A percentile compares a stretch with the other conserved stretches of the same genome.
phyloP scores from a whole-genome alignment of 2,888 invertebrate genomes.

The Blomia tropicalis region DNA sequence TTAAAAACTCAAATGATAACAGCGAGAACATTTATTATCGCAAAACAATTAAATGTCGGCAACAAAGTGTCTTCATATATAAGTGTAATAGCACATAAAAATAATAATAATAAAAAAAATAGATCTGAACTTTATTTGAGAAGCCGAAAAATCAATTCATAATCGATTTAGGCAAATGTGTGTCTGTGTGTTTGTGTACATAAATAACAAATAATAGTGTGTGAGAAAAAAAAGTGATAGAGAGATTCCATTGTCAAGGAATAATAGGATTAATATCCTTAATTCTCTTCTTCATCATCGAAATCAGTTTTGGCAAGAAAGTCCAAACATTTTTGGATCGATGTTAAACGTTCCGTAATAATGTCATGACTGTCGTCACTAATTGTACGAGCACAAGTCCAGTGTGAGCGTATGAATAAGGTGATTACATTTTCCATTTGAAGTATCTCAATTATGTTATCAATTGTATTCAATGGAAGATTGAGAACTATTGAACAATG shows the following conservation, averaged over 20 bases:
- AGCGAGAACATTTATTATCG: no score
- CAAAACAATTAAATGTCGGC: not conserved
- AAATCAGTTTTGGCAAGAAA: not conserved
- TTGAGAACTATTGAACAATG: not conserved
- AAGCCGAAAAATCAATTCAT: no score
- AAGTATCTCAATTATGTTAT: not conserved
- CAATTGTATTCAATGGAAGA: not conserved
- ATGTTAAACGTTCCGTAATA: not conserved
- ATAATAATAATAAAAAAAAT: not conserved
- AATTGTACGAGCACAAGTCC: not conserved
- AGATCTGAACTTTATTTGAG: not conserved
- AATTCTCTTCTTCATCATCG: not conserved
- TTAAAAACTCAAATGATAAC: not conserved
- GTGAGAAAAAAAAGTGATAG: not conserved
- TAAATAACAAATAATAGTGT: not conserved
- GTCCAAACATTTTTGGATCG: not conserved
- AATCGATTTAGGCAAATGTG: no score
- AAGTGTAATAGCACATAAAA: not conserved
- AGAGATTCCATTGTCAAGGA: no score
- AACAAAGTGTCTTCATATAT: no score
- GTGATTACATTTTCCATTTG: not conserved
- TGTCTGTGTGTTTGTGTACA: no score
- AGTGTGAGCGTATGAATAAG: not conserved
- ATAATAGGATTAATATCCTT: no score
- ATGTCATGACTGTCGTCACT: not conserved